A percentile compares a stretch with the other conserved stretches of the same genome.
Evolutionary conservation across 2,888 invertebrate genomes (phyloP).

Genomic region (Lithophane socia): DNA sequence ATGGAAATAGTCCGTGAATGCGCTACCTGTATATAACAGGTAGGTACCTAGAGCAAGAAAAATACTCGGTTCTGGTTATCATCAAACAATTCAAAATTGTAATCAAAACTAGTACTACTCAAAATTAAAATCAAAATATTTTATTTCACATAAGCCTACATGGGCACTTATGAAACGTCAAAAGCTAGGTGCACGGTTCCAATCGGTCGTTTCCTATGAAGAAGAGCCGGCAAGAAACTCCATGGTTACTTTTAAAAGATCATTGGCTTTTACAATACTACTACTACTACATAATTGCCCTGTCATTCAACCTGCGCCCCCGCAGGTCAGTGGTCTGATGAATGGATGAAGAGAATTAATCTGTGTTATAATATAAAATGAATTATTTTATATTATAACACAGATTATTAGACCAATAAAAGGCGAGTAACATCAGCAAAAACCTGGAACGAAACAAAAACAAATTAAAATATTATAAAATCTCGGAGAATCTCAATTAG

Average conservation of each 20-base stretch:
- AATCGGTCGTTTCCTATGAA: too few species aligned
- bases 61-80: not conserved
- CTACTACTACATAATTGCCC: not conserved
- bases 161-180: too few species aligned
- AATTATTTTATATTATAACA: not conserved
- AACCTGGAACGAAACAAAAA: conserved; percentile 20
- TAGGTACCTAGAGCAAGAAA: not conserved
- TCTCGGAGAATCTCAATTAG: conserved; percentile 47
- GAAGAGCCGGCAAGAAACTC: too few species aligned
- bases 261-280: too few species aligned
- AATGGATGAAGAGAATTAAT: not conserved
- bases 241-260: too few species aligned
- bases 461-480: conserved; percentile 43
- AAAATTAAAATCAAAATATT: too few species aligned
- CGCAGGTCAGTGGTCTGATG: not conserved
- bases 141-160: too few species aligned
- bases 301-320: not conserved
- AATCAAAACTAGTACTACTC: too few species aligned
- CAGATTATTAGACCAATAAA: not conserved
- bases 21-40: not conserved
- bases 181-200: too few species aligned
- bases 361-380: too few species aligned
- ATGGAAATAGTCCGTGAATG: conserved; percentile 7
- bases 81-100: not conserved
- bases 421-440: not conserved